phyloP scores from a whole-genome alignment of 2,797 vertebrate species.

The Sebastes elongatus region DNA sequence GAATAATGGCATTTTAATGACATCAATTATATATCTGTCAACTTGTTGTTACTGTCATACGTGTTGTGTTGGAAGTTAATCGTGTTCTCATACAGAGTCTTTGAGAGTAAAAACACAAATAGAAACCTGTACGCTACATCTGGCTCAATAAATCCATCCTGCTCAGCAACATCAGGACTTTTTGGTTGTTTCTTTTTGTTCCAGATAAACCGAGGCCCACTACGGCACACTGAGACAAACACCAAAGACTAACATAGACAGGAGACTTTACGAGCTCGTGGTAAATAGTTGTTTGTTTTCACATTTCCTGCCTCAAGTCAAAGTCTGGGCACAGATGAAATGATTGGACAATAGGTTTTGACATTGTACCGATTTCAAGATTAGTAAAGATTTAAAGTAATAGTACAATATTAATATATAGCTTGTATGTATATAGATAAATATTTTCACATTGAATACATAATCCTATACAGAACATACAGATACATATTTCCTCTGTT shows the following conservation, averaged over 20 bases:
- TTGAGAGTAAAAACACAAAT: constrained; percentile 9
- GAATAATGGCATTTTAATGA: constrained; percentile 59
- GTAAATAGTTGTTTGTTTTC: constrained; percentile 4
- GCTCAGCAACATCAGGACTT: constrained; percentile 48
- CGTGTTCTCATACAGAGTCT: not conserved
- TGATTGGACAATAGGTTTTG: not conserved
- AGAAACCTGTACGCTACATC: not conserved
- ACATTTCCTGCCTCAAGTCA: not conserved
- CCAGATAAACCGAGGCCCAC: constrained; percentile 23
- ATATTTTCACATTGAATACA: constrained; percentile 50
- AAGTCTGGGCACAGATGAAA: not conserved
- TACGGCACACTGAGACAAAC: constrained; percentile 26
- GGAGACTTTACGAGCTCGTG: not conserved
- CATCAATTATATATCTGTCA: constrained; percentile 18
- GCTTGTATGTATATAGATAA: constrained; percentile 38
- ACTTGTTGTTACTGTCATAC: not conserved
- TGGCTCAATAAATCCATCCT: constrained; percentile 6
- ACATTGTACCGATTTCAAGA: not conserved
- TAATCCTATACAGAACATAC: constrained; percentile 38
- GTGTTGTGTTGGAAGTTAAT: not conserved
- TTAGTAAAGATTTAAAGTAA: not conserved
- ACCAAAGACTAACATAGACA: not conserved
- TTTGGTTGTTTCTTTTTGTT: constrained; percentile 83
- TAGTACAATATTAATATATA: constrained; percentile 9
- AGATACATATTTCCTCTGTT: constrained; percentile 43